Evolutionary conservation across 2,113 vertebrate genomes (phyloP).

Genomic region (Otis tarda): DNA sequence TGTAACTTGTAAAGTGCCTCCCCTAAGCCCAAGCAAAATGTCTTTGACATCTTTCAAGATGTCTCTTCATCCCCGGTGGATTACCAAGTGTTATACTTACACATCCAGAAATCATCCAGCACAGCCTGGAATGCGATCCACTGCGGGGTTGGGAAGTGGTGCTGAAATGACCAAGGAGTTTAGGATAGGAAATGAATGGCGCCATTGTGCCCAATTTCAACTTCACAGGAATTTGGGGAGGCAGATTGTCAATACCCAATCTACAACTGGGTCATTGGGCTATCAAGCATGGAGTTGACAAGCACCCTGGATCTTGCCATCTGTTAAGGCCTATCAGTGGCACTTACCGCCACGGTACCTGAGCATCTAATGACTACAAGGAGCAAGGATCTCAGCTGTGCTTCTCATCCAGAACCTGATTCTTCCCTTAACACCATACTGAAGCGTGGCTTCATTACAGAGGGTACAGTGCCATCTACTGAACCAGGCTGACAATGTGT

Average conservation of each 20-base stretch:
- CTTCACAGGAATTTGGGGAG: not conserved
- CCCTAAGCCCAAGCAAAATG: not conserved
- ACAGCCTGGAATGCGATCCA: not conserved
- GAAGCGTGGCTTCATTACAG: not conserved
- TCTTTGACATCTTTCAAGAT: not conserved
- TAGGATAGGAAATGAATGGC: not conserved
- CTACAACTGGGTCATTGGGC: not conserved
- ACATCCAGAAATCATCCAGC: not conserved
- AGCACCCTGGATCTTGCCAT: not conserved
- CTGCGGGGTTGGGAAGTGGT: not conserved
- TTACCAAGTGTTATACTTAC: not conserved
- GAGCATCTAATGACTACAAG: not conserved
- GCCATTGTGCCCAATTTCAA: not conserved
- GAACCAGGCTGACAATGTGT: not conserved
- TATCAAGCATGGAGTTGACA: not conserved
- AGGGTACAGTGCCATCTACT: slow-evolving; percentile 57
- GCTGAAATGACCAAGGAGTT: not conserved
- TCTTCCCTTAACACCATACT: not conserved
- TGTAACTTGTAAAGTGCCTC: not conserved
- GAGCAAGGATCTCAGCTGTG: not conserved
- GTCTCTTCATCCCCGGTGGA: not conserved
- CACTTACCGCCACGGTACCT: not conserved
- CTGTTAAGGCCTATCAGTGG: not conserved
- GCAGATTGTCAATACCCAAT: not conserved
- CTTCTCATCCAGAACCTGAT: not conserved